Percentiles rank a stretch among this genome's conserved stretches.
phyloP scores from a whole-genome alignment of 1,140 invertebrate species.

The Cherax destructor region DNA sequence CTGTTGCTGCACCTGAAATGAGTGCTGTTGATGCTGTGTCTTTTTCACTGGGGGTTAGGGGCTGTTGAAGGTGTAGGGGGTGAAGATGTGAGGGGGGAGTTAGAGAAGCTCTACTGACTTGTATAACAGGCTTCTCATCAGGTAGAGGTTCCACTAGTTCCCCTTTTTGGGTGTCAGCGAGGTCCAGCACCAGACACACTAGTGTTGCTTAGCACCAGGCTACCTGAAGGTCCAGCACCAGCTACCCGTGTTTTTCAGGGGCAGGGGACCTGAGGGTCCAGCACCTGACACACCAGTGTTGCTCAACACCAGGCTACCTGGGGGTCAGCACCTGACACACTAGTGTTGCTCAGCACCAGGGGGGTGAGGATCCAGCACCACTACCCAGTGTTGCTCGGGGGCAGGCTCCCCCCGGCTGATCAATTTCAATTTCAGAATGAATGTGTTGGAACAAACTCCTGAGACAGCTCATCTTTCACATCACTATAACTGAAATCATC shows the following conservation, averaged over 20 bases:
- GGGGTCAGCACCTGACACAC: constrained; percentile 3
- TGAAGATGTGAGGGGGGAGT: constrained; percentile 24
- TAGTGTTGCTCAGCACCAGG: neutral
- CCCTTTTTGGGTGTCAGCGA: neutral
- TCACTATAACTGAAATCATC: constrained; percentile 50
- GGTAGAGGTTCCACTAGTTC: neutral
- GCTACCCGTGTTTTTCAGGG: no score
- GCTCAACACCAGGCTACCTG: constrained; percentile 8
- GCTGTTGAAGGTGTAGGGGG: constrained; percentile 19
- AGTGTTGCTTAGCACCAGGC: constrained; percentile 12
- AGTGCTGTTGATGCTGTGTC: constrained; percentile 52
- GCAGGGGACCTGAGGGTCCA: neutral
- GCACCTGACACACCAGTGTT: neutral
- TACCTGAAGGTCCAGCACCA: constrained; percentile 11
- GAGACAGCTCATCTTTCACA: constrained; percentile 44
- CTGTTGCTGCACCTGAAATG: constrained; percentile 52
- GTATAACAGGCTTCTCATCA: constrained; percentile 20
- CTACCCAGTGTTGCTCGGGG: neutral
- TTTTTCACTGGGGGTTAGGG: constrained; percentile 32
- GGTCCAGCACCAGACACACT: neutral
- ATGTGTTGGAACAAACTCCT: constrained; percentile 1
- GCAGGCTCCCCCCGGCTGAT: constrained; percentile 39
- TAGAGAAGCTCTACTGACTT: neutral
- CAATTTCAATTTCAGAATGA: constrained; percentile 9
- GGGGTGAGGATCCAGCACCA: neutral